These are phyloP conservation scores for Pagrus major DNA, from an alignment of 2,113 vertebrate genomes.

Conservation along the genomic window DNA sequence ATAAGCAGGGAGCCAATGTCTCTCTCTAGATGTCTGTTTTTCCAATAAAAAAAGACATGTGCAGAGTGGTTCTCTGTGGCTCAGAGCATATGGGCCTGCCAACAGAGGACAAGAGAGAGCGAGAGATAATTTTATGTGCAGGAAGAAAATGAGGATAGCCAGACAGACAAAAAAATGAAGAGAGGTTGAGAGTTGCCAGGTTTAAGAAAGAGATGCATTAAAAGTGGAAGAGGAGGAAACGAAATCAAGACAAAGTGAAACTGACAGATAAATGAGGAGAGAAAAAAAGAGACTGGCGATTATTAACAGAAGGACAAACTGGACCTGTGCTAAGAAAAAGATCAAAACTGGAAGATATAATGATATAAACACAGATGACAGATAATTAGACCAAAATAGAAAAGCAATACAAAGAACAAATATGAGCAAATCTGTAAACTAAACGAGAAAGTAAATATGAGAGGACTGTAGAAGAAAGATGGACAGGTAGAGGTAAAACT, in stretches of 20 bases:
- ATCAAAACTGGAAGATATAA: background rate
- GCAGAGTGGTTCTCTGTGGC: conserved; percentile 28
- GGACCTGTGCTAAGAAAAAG: background rate
- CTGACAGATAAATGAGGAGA: conserved; percentile 30
- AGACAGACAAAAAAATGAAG: conserved; percentile 29
- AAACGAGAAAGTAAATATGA: background rate
- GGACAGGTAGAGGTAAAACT: background rate
- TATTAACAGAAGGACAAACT: conserved; percentile 39
- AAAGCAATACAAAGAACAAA: background rate
- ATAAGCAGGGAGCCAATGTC: conserved; percentile 29
- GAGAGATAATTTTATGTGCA: conserved; percentile 17
- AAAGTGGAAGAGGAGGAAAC: conserved; percentile 5
- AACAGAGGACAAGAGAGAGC: conserved; percentile 28
- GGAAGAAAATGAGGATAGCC: conserved; percentile 4
- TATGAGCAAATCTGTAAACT: background rate
- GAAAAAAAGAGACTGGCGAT: conserved; percentile 17
- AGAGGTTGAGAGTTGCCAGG: background rate
- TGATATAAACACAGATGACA: background rate
- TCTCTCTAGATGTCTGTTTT: conserved; percentile 41
- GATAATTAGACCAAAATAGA: conserved; percentile 1
- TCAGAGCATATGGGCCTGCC: conserved; percentile 41
- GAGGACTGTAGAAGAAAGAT: background rate
- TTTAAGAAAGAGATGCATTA: conserved; percentile 33
- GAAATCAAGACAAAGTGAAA: conserved; percentile 17
- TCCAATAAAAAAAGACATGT: conserved; percentile 23